Evolutionary conservation across 2,888 invertebrate genomes (phyloP), one percentile per base, ranked within the genome.

Genomic region (Lithophane leautieri): DNA sequence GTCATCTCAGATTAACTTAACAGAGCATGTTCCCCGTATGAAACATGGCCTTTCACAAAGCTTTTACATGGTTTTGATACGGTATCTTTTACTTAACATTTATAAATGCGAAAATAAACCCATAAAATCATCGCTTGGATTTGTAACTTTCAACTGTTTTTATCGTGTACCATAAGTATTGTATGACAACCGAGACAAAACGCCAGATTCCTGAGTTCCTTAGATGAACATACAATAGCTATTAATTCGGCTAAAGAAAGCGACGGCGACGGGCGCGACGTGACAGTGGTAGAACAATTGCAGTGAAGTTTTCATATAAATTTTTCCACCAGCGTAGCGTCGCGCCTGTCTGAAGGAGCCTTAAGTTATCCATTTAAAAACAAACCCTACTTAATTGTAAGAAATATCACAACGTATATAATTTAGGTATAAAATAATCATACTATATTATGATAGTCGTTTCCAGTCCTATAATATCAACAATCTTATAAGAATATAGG

Each of bases 401-500:
- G 4, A 22, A 40, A 22, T 25, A 47, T 47, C 34, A 28, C 25
- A 73, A 22, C 16, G 34, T n/a, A n/a, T n/a, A 28, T 6, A n/a
- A 56, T 25, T 50, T 2, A 40, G 8, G 22, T 44, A 34, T n/a
- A 19, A 42, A 34, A 34, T 34, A 34, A 54, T 34, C 3, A 61
- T 25, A 12, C 25, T n/a, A 63, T 58, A 63, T 47, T 58, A 14
- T 34, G 6, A 22, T 3, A 63, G 79, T 50, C 84, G 25, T 76
- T 78, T 91, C 90, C 50, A 89, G 81, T 68, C 4, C n/a, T 11
- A 16, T 0, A 60, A 75, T 50, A 79, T 80, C 83, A 62, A 70
- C 54, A 78, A 42, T 42, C 66, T 79, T 73, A 80, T 68, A 72
- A 87, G 89, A 90, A 90, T 88, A 89, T 73, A 81, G 86, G 73